A percentile compares a stretch with the other conserved stretches of the same genome.
Conservation (phyloP, 2,113 vertebrate species). For the Pterocles gutturalis region DNA sequence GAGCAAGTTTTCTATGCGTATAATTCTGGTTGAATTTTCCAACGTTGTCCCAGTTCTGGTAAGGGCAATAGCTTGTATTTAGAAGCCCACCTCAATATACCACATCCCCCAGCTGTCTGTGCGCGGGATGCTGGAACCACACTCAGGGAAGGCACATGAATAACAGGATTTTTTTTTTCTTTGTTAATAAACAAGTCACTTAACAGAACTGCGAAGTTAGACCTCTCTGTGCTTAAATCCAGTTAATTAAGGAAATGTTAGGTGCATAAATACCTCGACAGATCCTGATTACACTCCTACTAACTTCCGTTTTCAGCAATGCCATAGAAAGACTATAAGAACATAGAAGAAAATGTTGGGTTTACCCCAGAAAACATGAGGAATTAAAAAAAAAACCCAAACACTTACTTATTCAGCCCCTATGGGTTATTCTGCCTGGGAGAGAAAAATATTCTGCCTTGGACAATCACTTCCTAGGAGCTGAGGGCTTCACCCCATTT, state of each 20-base stretch:
- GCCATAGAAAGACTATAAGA: not conserved
- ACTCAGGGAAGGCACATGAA: not conserved
- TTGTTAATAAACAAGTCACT: not conserved
- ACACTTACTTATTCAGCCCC: not conserved
- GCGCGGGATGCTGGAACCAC: not conserved
- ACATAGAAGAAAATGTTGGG: not conserved
- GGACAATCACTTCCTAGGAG: not conserved
- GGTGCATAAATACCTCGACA: not conserved
- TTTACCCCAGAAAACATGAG: not conserved
- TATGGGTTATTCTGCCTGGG: not conserved
- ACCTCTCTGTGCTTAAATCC: not conserved
- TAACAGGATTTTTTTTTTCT: not conserved
- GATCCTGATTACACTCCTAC: not conserved
- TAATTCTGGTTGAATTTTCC: not conserved
- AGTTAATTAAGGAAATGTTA: not conserved
- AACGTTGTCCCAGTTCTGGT: not conserved
- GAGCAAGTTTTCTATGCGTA: not conserved
- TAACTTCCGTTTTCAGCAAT: not conserved
- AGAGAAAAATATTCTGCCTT: not conserved
- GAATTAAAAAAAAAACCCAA: not conserved
- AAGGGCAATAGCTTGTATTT: not conserved
- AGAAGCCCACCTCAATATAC: not conserved
- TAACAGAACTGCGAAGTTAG: not conserved
- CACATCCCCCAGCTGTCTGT: not conserved
- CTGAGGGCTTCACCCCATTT: not conserved